phyloP scores from a whole-genome alignment of 2,888 invertebrate genomes.

The Therioaphis trifolii region DNA sequence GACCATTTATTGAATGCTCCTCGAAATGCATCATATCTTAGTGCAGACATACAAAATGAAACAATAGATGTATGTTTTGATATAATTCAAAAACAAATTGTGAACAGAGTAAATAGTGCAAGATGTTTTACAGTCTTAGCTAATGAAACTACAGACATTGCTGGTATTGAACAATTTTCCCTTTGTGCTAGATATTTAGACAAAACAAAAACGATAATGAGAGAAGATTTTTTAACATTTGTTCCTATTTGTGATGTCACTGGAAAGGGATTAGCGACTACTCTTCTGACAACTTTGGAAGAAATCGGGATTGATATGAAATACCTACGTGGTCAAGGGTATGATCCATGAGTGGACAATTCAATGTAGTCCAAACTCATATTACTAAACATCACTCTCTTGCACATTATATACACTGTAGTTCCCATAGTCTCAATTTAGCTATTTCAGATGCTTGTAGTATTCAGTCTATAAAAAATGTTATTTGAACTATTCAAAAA shows the following conservation, averaged over 20 bases:
- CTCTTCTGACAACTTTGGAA: too few relatives aligned
- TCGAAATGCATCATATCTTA: too few relatives aligned
- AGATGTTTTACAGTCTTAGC: conserved; percentile 63
- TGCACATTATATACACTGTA: conserved; percentile 1
- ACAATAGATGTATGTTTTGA: too few relatives aligned
- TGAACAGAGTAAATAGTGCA: conserved; percentile 63
- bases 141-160: conserved; percentile 66
- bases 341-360: background rate
- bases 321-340: too few relatives aligned
- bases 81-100: conserved; percentile 65
- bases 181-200: too few relatives aligned
- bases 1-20: too few relatives aligned
- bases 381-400: conserved; percentile 62
- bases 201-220: too few relatives aligned
- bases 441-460: conserved; percentile 3
- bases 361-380: conserved; percentile 30
- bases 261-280: too few relatives aligned
- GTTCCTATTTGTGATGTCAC: too few relatives aligned
- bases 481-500: conserved; percentile 3
- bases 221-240: conserved; percentile 38
- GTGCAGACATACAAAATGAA: too few relatives aligned
- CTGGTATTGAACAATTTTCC: conserved; percentile 65
- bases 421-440: background rate
- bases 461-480: too few relatives aligned
- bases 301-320: too few relatives aligned